Base-by-base conservation (phyloP, 2,888 invertebrate genomes). In the Xestia rhomboidea region DNA sequence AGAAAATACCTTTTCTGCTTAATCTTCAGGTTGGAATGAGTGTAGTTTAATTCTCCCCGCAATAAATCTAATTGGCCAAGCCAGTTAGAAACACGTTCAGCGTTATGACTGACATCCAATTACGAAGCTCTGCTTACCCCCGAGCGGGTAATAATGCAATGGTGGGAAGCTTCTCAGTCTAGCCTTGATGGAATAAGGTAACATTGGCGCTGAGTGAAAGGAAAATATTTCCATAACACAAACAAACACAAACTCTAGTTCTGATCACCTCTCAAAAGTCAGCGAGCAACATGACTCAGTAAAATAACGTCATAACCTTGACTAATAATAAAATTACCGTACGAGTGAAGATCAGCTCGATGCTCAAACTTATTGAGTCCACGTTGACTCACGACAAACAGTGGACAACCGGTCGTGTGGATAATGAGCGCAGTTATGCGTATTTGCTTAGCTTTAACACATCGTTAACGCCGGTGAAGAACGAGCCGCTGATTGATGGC, bases 401-500 rank as follows among this genome's bases (percentile, higher is more conserved):
- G 68, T 68, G 18, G 24, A 73, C 64, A 82, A 81, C 84, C 77
- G 73, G 77, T 75, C 70, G 60, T 46, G 51, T 67, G 73, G 60
- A 72, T 74, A 85, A 76, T 77, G 66, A 70, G 72, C 62, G 64
- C 79, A 73, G 82, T 87, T 75, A 78, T 67, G 72, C 51, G 46
- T 87, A 84, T 87, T 87, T 77, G 77, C 67, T 79, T 54, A 80
- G 24, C 30, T 67, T 88, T 84, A 86, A 76, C 87, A 81, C 78
- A 67, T 88, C 85, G 83, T 87, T 85, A 87, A 81, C 79, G 66
- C n/a, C 46, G 41, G 68, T 68, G 46, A 76, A 83, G 63, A 71
- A 60, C 70, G 57, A 34, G 72, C 57, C 34, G 60, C 34, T 83
- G 81, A 85, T 80, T 79, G 77, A 85, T 76, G 81, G 49, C n/a